Evolutionary conservation across 2,888 invertebrate genomes (phyloP), one percentile per base, ranked within the genome.

Genomic region (Polymixis lichenea): DNA sequence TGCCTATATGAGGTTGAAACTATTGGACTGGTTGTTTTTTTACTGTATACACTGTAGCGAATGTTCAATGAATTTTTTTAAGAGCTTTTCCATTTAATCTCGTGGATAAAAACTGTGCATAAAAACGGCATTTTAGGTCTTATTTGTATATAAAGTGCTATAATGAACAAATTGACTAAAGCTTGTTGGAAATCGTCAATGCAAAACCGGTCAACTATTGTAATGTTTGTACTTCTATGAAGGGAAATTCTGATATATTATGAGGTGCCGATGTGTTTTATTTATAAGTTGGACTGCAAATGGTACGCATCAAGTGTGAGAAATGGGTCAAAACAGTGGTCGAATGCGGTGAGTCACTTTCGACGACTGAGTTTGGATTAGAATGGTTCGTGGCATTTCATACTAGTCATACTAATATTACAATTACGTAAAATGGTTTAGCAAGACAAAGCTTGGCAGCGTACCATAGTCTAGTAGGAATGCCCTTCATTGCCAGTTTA

Each of bases 251-350:
- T 77, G 65, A 69, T 71, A 77, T 62, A 60, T 64, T 60, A 76
- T 65, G 56, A 78, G 66, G 76, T 83, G 58, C 32, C 56, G 55
- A 70, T 72, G 78, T 83, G 78, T 74, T 85, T 83, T 85, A 83
- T 83, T 83, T 83, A 83, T 83, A 77, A 82, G 83, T 74, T 72
- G 43, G 11, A 85, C 61, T 77, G 73, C 83, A 83, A 83, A 83
- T 85, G 74, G 78, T 78, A 72, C 46, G 58, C 58, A 68, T 85
- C 61, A 83, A 83, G 86, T 83, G 86, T 83, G 83, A 82, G 83
- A 83, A 83, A 83, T 83, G 78, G 83, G 83, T 78, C 86, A 85
- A 72, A 83, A 65, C 65, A 85, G 72, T 69, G 72, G 46, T 56
- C 46, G 82, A 69, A 75, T 58, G 38, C 77, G 49, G 58, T 83